A percentile compares a stretch with the other conserved stretches of the same genome.
These are phyloP conservation scores for Zosterops pallidus DNA, from an alignment of 2,113 vertebrate species.

Conservation along the genomic window DNA sequence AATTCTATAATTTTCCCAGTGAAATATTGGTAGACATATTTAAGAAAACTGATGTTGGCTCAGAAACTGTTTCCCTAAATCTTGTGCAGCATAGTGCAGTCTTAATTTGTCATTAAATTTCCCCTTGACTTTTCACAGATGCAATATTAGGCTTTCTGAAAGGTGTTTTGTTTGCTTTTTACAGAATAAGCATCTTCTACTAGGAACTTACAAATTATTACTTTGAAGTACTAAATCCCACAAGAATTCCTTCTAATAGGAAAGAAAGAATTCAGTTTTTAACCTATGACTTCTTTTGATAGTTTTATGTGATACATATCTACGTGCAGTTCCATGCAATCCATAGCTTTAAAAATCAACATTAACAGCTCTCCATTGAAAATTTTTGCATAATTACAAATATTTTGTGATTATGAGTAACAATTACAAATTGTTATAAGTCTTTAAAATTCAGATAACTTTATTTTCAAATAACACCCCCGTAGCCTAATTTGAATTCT, in stretches of 20 bases:
- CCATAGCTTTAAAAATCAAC: background rate
- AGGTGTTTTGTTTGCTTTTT: background rate
- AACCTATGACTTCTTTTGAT: background rate
- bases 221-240: background rate
- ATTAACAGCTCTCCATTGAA: background rate
- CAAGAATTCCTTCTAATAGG: background rate
- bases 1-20: background rate
- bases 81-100: background rate
- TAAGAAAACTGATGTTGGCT: background rate
- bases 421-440: background rate
- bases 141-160: background rate
- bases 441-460: background rate
- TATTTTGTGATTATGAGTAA: background rate
- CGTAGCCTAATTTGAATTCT: background rate
- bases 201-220: background rate
- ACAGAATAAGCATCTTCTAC: background rate
- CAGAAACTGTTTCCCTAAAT: background rate
- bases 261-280: background rate
- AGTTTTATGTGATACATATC: background rate
- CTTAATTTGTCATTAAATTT: background rate
- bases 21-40: background rate
- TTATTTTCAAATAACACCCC: background rate
- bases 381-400: background rate
- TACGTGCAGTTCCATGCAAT: background rate
- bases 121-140: background rate